A percentile compares a stretch with the other conserved stretches of the same genome.
These are phyloP conservation scores for Acleris laterana DNA, from an alignment of 2,888 invertebrate species.

Conservation along the genomic window DNA sequence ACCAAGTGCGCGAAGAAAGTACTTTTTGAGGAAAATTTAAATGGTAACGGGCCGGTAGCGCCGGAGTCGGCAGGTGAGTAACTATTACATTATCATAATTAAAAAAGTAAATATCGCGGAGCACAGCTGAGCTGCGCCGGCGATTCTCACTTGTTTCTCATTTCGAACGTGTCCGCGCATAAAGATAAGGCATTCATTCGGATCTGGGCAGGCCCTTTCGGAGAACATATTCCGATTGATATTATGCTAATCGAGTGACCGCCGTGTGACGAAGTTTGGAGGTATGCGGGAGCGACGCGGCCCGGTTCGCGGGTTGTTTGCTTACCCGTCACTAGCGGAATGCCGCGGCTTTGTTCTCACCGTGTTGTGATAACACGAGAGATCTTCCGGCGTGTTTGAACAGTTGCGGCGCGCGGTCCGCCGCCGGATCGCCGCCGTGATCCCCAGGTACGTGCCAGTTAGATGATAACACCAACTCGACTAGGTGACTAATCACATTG, in stretches of 20 bases:
- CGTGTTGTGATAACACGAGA: constrained; percentile 49
- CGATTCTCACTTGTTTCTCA: constrained; percentile 18
- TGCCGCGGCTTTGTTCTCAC: constrained; percentile 50
- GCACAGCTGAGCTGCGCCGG: constrained; percentile 27
- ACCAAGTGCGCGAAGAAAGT: constrained; percentile 59
- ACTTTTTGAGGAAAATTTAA: constrained; percentile 45
- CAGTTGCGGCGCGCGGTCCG: constrained; percentile 15
- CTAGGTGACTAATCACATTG: constrained; percentile 16
- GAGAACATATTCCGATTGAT: constrained; percentile 19
- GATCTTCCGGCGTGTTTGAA: constrained; percentile 44
- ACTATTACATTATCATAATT: constrained; percentile 29
- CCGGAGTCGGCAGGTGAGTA: constrained; percentile 64
- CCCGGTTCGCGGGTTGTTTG: constrained; percentile 20
- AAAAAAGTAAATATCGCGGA: constrained; percentile 16
- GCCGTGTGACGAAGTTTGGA: constrained; percentile 16
- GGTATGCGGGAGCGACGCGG: constrained; percentile 29
- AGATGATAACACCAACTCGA: not conserved
- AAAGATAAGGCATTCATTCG: constrained; percentile 39
- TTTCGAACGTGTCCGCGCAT: constrained; percentile 58
- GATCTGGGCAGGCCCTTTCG: constrained; percentile 5
- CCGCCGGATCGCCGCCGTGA: not conserved
- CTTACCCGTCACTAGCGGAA: constrained; percentile 46
- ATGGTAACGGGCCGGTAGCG: constrained; percentile 56
- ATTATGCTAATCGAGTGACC: constrained; percentile 19
- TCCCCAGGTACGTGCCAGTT: constrained; percentile 6